Conservation (phyloP, 1,140 invertebrate genomes). For the Stegodyphus mimosarum region DNA sequence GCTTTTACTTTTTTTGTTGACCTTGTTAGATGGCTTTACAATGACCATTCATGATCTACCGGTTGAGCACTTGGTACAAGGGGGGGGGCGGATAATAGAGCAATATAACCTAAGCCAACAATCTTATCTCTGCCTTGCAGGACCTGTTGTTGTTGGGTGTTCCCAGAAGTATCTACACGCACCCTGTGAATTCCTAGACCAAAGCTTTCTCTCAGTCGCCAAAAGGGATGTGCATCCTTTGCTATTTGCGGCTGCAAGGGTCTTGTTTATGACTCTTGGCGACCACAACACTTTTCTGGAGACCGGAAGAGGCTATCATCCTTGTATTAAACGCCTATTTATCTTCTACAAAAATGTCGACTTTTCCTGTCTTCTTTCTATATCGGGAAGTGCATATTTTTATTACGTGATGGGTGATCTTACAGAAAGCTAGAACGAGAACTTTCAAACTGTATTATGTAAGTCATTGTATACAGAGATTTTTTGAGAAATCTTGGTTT, state of each 20-base stretch:
- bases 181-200: slow-evolving; percentile 16
- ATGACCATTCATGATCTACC: too few relatives aligned
- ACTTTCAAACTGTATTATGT: too few relatives aligned
- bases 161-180: slow-evolving; percentile 20
- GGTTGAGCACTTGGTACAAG: too few relatives aligned
- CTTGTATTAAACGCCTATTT: slow-evolving; percentile 38
- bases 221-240: slow-evolving; percentile 38
- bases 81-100: too few relatives aligned
- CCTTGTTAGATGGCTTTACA: too few relatives aligned
- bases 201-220: slow-evolving; percentile 1
- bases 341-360: slow-evolving; percentile 24
- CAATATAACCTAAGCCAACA: neutral
- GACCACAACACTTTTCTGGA: slow-evolving; percentile 36
- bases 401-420: neutral
- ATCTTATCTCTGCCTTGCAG: slow-evolving; percentile 16
- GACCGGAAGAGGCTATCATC: slow-evolving; percentile 38
- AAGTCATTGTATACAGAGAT: neutral
- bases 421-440: neutral
- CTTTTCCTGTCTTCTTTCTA: slow-evolving; percentile 14
- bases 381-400: slow-evolving; percentile 26
- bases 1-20: too few relatives aligned
- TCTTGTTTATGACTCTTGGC: slow-evolving; percentile 35
- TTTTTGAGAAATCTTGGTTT: neutral
- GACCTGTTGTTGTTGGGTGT: slow-evolving; percentile 28
- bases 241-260: slow-evolving; percentile 21